Evolutionary conservation across 2,797 vertebrate genomes (phyloP).

Genomic region (Brachyrhaphis roseni): DNA sequence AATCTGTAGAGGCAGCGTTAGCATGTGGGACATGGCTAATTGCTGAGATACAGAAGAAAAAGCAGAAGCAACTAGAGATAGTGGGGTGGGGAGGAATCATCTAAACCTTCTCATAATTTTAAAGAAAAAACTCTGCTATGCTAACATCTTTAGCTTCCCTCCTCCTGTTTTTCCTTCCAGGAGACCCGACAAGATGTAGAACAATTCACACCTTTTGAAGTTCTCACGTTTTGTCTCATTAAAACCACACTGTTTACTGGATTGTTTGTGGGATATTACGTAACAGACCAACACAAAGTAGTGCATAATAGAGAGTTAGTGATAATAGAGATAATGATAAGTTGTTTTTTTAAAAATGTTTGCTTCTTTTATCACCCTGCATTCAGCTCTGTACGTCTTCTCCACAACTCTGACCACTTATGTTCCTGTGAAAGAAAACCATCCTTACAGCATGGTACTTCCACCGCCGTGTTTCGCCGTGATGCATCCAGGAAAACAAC

Average conservation of each 20-base stretch:
- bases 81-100: background rate
- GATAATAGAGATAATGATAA: background rate
- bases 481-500: background rate
- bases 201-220: background rate
- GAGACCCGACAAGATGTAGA: background rate
- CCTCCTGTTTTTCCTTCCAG: background rate
- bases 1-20: background rate
- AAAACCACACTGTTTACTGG: background rate
- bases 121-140: background rate
- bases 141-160: background rate
- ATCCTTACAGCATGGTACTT: background rate
- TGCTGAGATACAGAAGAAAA: background rate
- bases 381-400: background rate
- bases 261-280: background rate
- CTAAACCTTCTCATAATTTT: background rate
- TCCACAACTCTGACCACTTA: background rate
- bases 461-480: background rate
- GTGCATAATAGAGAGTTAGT: background rate
- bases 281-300: background rate
- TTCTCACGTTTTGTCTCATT: background rate
- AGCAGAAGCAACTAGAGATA: background rate
- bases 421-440: background rate
- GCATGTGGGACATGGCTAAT: constrained; percentile 23
- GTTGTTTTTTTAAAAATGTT: background rate
- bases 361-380: background rate